A percentile compares a stretch with the other conserved stretches of the same genome.
Conservation (phyloP, 2,113 vertebrate species). For the Daubentonia madagascariensis region DNA sequence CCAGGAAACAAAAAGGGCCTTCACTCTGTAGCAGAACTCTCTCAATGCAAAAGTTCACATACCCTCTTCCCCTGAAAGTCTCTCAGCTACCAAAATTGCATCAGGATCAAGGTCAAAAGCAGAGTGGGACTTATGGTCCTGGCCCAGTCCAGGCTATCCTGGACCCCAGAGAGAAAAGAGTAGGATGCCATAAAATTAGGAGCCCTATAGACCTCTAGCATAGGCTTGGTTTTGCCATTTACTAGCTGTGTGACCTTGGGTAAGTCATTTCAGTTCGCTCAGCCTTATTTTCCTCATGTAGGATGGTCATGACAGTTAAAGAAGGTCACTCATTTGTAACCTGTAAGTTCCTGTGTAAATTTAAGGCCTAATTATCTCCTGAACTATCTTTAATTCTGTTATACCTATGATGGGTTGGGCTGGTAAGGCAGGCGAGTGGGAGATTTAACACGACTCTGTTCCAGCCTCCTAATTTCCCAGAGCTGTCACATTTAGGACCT, state of each 20-base stretch:
- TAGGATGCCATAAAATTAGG: background rate
- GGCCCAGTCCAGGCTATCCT: background rate
- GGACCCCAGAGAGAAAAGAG: background rate
- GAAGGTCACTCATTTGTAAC: background rate
- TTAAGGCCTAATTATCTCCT: background rate
- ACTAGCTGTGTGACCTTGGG: background rate
- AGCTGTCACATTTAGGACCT: background rate
- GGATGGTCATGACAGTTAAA: background rate
- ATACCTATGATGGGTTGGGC: background rate
- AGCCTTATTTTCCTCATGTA: background rate
- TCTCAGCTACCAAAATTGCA: background rate
- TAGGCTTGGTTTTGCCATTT: background rate
- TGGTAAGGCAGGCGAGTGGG: background rate
- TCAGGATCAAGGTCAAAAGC: background rate
- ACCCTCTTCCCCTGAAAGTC: background rate
- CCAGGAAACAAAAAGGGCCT: background rate
- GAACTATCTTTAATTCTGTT: background rate
- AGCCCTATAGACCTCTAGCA: background rate
- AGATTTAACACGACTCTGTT: background rate
- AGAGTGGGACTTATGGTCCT: background rate
- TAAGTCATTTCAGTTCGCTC: constrained; percentile 15
- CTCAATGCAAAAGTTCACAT: background rate
- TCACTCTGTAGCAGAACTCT: background rate
- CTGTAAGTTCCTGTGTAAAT: constrained; percentile 9
- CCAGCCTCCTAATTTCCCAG: background rate